Conservation (phyloP, 2,113 vertebrate species). For the Pardalotus punctatus region DNA sequence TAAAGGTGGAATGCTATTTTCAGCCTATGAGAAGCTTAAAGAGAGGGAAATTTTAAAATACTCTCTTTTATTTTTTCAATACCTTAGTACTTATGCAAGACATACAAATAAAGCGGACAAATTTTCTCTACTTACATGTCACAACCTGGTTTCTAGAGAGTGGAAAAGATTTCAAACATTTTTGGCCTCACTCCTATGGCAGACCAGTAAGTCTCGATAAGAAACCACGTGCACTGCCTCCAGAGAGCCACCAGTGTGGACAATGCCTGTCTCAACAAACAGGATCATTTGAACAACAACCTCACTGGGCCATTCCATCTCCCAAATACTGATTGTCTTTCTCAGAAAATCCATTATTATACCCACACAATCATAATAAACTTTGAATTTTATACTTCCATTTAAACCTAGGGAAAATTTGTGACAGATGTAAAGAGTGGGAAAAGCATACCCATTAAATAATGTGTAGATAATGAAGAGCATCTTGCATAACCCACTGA, state of each 20-base stretch:
- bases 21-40: background rate
- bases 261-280: background rate
- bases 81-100: background rate
- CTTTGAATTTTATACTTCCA: background rate
- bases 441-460: background rate
- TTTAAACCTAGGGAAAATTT: background rate
- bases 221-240: no score
- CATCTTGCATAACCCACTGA: background rate
- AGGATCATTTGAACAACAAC: background rate
- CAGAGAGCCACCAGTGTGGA: background rate
- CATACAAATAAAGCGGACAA: accelerated
- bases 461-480: background rate
- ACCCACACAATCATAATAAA: background rate
- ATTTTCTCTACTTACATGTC: background rate
- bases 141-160: background rate
- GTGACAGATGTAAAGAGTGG: background rate
- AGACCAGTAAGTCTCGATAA: background rate
- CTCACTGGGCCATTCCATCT: background rate
- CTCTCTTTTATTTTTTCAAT: background rate
- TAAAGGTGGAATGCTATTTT: background rate
- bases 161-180: background rate
- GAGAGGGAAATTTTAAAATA: background rate
- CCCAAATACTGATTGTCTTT: background rate
- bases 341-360: background rate
- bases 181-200: background rate